A percentile compares a stretch with the other conserved stretches of the same genome.
These are phyloP conservation scores for Mustela erminea DNA, from an alignment of 2,797 vertebrate species.

Conservation along the genomic window DNA sequence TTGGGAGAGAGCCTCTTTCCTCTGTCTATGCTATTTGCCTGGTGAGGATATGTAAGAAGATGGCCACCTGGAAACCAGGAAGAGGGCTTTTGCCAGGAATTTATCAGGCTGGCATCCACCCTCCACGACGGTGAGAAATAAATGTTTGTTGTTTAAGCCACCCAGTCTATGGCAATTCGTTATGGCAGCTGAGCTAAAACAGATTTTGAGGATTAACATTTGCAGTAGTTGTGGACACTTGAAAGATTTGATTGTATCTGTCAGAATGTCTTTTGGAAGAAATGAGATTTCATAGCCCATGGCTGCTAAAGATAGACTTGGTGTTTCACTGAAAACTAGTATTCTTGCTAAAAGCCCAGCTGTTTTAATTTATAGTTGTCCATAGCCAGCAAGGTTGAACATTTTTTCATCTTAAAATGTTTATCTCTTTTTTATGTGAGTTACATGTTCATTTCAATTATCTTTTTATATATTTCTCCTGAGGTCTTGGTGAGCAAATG, in stretches of 20 bases:
- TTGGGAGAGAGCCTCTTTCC: not conserved
- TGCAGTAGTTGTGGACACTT: not conserved
- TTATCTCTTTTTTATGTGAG: not conserved
- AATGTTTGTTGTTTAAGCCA: not conserved
- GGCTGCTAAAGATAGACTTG: not conserved
- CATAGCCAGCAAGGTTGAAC: conserved; percentile 25
- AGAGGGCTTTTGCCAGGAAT: not conserved
- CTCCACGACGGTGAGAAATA: not conserved
- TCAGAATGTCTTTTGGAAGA: conserved; percentile 1
- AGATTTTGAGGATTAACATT: not conserved
- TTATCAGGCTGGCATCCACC: not conserved
- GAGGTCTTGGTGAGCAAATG: conserved; percentile 40
- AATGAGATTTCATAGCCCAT: not conserved
- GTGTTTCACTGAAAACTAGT: conserved; percentile 17
- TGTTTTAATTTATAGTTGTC: conserved; percentile 27
- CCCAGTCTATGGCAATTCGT: not conserved
- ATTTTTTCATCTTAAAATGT: not conserved
- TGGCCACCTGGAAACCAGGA: not conserved
- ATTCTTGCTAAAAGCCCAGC: not conserved
- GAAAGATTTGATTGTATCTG: not conserved
- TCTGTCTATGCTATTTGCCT: not conserved
- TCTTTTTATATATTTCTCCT: not conserved
- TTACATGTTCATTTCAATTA: not conserved
- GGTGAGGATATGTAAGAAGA: not conserved
- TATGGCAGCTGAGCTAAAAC: not conserved